Evolutionary conservation across 2,113 vertebrate genomes (phyloP).

Genomic region (Sitta europaea): DNA sequence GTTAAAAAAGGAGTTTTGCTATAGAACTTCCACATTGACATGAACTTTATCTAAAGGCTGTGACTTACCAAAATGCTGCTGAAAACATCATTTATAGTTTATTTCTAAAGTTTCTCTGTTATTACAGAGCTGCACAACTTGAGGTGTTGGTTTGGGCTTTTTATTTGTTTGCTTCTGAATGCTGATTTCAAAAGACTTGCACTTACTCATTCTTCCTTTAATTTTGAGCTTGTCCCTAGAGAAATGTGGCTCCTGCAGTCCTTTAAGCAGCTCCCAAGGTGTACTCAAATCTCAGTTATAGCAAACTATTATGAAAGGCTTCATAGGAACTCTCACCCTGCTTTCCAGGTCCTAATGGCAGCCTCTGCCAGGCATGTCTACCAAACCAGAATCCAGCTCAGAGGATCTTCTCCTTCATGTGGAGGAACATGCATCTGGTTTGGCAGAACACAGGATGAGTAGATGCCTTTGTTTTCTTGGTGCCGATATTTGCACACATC

Average conservation of each 20-base stretch:
- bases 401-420: neutral
- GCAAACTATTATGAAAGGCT: neutral
- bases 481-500: neutral
- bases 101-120: neutral
- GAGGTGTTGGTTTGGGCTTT: neutral
- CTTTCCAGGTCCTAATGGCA: neutral
- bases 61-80: neutral
- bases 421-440: neutral
- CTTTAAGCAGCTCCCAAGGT: neutral
- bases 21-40: neutral
- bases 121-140: neutral
- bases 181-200: neutral
- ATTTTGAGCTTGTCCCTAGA: fast-evolving
- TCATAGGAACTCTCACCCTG: neutral
- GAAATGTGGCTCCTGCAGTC: neutral
- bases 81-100: neutral
- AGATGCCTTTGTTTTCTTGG: neutral
- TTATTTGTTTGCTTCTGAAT: neutral
- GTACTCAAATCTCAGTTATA: neutral
- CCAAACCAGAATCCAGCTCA: neutral
- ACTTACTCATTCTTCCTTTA: neutral
- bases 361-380: neutral
- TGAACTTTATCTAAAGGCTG: neutral
- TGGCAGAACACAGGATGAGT: neutral
- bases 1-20: neutral